Evolutionary conservation across 2,888 invertebrate genomes (phyloP), one percentile per base, ranked within the genome.

Genomic region (Lochmaea crataegi): DNA sequence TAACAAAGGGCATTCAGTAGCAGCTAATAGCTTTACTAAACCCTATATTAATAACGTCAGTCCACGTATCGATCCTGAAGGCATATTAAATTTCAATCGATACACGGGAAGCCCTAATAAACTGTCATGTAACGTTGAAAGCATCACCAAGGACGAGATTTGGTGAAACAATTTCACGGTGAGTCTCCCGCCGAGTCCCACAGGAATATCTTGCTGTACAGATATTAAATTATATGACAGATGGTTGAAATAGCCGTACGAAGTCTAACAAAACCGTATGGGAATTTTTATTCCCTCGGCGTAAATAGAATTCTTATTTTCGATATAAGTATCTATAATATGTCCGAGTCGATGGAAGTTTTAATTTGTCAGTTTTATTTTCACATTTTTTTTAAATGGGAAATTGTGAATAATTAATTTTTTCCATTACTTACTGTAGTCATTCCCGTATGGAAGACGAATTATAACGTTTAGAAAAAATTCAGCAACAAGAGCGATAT

Each of bases 81-180:
- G 42, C 18, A 74, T 81, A 79, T 81, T 77, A 77, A 77, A 75
- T 80, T 79, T 80, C 81, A 81, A 79, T 80, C 80, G 76, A 81
- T 81, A 77, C 48, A 72, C 63, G 51, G 71, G 78, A 78, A 79
- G 74, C 77, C 79, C 77, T 75, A 78, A 78, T 74, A 79, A 78
- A 79, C 78, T 80, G 80, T 79, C 80, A 79, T 74, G 77, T 76
- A 74, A 78, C 76, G 79, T 70, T 80, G 79, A 80, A 76, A 78
- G 79, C 77, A 79, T 77, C 77, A 77, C 79, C 77, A 78, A 77
- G 80, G 77, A 80, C 78, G 81, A 81, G 82, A 82, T 82, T 82
- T 82, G 81, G 78, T 80, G 79, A 80, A 83, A 82, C 80, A 82
- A 83, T 81, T 82, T 83, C 80, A 80, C 80, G 82, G 80, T 81